Evolutionary conservation across 2,113 vertebrate species (phyloP).

Genomic region (Perognathus longimembris): DNA sequence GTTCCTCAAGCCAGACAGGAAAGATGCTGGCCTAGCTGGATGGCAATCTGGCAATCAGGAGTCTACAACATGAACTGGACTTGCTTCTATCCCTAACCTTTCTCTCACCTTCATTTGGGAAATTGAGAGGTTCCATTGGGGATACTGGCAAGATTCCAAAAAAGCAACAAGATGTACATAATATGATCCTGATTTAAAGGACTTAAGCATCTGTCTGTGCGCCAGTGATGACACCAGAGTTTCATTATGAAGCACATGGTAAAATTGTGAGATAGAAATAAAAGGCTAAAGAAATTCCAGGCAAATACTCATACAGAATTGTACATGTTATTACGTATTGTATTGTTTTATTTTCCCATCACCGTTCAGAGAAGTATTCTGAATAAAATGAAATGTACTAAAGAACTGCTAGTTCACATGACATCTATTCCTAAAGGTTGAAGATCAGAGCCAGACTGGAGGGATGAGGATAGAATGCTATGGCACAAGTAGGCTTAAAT

Average conservation of each 20-base stretch:
- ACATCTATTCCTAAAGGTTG: not conserved
- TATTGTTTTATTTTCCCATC: not conserved
- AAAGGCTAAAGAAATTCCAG: constrained; percentile 61
- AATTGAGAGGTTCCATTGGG: constrained; percentile 66
- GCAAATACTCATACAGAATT: not conserved
- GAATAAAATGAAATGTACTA: not conserved
- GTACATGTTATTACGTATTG: not conserved
- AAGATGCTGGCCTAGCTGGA: not conserved
- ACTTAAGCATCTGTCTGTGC: constrained; percentile 76
- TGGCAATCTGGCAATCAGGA: not conserved
- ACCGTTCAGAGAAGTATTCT: not conserved
- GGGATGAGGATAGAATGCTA: not conserved
- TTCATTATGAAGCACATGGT: constrained; percentile 47
- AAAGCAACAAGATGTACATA: constrained; percentile 67
- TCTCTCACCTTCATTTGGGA: constrained; percentile 69
- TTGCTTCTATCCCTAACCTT: constrained; percentile 69
- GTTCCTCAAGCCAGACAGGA: constrained; percentile 50
- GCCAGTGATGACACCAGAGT: constrained; percentile 48
- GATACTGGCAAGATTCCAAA: constrained; percentile 66
- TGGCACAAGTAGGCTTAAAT: not conserved
- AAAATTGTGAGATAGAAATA: not conserved
- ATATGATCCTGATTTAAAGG: constrained; percentile 74
- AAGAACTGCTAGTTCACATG: not conserved
- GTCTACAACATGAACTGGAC: constrained; percentile 55
- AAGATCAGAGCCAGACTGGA: not conserved